Evolutionary conservation across 2,113 vertebrate genomes (phyloP).

Genomic region (Ceyx cyanopectus): DNA sequence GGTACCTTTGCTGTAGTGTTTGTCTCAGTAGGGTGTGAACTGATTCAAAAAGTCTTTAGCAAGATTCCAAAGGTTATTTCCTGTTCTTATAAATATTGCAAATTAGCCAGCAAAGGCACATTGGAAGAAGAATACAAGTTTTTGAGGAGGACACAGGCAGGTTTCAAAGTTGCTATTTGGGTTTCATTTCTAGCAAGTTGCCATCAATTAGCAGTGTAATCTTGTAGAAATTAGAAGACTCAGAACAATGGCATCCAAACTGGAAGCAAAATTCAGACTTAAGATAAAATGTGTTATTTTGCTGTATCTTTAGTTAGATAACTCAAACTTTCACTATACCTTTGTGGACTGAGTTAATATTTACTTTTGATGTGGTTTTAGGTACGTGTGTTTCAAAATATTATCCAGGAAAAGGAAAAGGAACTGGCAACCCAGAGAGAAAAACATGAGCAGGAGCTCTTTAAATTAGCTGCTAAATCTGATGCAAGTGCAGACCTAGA

Average conservation of each 20-base stretch:
- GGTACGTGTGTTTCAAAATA: slow-evolving; percentile 86
- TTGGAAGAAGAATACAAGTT: not conserved
- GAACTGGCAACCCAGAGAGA: slow-evolving; percentile 79
- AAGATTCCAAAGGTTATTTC: not conserved
- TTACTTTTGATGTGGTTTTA: slow-evolving; percentile 54
- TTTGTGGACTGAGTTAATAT: not conserved
- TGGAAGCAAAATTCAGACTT: not conserved
- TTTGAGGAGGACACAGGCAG: not conserved
- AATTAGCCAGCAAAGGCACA: rapidly evolving
- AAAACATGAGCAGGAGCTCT: slow-evolving; percentile 89
- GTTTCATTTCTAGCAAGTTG: not conserved
- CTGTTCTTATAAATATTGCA: not conserved
- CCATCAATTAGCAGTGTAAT: not conserved
- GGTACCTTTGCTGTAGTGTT: not conserved
- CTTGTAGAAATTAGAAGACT: not conserved
- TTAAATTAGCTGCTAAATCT: slow-evolving; percentile 87
- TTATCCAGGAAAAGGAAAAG: slow-evolving; percentile 86
- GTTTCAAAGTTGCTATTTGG: not conserved
- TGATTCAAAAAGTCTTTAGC: not conserved
- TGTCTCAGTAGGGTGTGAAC: not conserved
- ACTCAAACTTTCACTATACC: not conserved
- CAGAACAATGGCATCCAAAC: not conserved
- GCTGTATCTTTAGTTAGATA: not conserved
- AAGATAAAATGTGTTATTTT: not conserved
- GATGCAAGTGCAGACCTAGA: slow-evolving; percentile 90